Base-by-base conservation (phyloP, 2,888 invertebrate species). In the Diaphora mendica region DNA sequence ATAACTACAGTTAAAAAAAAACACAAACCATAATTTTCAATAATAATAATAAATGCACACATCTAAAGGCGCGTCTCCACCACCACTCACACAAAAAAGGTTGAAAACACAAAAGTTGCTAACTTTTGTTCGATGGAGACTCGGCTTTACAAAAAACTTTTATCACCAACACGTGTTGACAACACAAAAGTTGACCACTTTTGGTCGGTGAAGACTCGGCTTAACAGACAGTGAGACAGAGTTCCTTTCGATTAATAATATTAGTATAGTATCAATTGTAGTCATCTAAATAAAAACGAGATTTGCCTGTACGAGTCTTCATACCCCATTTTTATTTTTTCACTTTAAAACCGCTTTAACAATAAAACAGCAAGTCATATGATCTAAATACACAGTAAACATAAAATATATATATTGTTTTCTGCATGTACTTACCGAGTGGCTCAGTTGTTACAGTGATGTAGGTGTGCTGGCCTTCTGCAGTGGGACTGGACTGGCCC, bases 381-480 rank as follows among this genome's bases (percentile, higher is more conserved):
- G 15, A 26, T 59, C 13, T 26, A 59, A 2, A 2, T 26, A 26
- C 13, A 59, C 1, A 26, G 13, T 4, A 59, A 59, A 13, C 5
- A 13, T 55, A 26, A 26, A 59, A 26, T 13, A 26, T 17, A 15
- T 17, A 30, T 2, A 8, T n/a, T n/a, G 62, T 62, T 15, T 15
- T 23, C 20, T 20, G 20, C 17, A 30, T 44, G n/a, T 23, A 11
- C 17, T 72, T 66, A 73, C 74, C 65, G 0, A 59, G 11, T 35
- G 77, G 91, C 95, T 92, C 91, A 97, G 97, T 97, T 86, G 97
- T 97, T 48, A 97, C 97, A 59, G 97, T 97, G 83, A 97, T 97
- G 91, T 97, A 97, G 78, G 96, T 94, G 90, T 96, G 96, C 88
- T 96, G 96, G 68, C 92, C 92, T 76, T 96, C 94, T 0, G 93